Base-by-base conservation (phyloP, 2,888 invertebrate species). In the Terebella lapidaria region DNA sequence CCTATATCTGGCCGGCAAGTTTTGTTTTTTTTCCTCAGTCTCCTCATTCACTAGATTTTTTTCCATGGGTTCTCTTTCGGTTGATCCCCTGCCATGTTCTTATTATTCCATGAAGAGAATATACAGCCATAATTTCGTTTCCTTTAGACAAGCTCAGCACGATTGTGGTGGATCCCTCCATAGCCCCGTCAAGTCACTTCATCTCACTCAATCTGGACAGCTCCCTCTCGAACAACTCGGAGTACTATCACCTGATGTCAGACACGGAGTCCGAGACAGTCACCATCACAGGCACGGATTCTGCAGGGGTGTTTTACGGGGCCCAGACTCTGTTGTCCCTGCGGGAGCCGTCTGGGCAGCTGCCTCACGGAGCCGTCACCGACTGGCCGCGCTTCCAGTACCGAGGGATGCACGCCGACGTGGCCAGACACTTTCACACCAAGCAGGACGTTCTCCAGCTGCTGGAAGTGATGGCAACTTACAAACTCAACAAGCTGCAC, bases 401-500 rank as follows among this genome's bases (percentile, higher is more conserved):
- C 26, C 24, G 78, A 55, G 79, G 79, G 1, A 56, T 76, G 55
- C 71, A 74, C 68, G 30, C 78, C 54, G 79, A 79, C 54, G 73
- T 79, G n/a, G 70, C 72, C 2, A 59, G 79, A 15, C 75, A 78
- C 65, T 79, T 79, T 60, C 70, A 71, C 42, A 47, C 42, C 5
- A 54, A 51, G 53, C 51, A 52, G 1, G 59, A 56, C 20, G 45
- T 66, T 3, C 2, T 49, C 15, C 35, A 27, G 26, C 63, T 74
- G 3, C 58, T 79, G 22, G 71, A 74, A 25, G 64, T 65, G 4
- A 76, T 79, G 76, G 67, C 73, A 2, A 68, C 67, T 67, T 79
- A 77, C 66, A 79, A 78, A 60, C 59, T 79, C 61, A 78, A 78
- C 67, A 73, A 70, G 51, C 64, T 79, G 1, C 76, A 77, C 60